Evolutionary conservation across 2,113 vertebrate species (phyloP).

Genomic region (Pardalotus punctatus): DNA sequence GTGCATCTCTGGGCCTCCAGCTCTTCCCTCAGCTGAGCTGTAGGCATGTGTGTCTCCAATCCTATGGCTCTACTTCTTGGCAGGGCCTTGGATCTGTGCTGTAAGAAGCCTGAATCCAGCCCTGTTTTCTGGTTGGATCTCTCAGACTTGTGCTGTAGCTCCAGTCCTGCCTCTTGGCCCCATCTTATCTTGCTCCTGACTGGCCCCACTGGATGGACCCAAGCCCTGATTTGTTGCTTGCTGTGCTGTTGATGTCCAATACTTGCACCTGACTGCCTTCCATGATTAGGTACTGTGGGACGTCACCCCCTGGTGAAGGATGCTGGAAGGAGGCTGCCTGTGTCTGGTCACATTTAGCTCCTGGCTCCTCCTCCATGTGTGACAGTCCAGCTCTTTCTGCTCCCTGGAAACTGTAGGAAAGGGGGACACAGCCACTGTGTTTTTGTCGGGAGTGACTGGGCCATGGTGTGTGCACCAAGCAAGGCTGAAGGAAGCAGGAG

Average conservation of each 20-base stretch:
- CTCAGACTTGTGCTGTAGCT: not conserved
- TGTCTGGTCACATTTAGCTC: not conserved
- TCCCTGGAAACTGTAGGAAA: not conserved
- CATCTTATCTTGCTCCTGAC: not conserved
- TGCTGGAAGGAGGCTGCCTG: not conserved
- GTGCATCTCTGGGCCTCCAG: not conserved
- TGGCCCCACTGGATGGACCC: accelerated
- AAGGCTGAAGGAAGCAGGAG: not conserved
- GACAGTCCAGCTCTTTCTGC: not conserved
- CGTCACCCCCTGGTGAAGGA: accelerated
- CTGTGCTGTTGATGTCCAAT: not conserved
- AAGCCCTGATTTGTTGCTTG: not conserved
- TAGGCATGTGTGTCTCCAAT: accelerated
- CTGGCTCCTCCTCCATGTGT: not conserved
- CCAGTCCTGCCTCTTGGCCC: not conserved
- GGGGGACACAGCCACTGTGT: accelerated
- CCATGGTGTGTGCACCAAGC: not conserved
- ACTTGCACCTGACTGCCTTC: not conserved
- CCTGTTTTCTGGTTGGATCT: not conserved
- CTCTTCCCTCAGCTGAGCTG: not conserved
- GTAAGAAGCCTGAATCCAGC: not conserved
- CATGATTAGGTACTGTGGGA: too few relatives aligned
- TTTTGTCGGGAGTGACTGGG: not conserved
- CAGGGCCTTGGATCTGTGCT: not conserved
- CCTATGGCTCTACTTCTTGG: accelerated